These are phyloP conservation scores for Lepus townsendii DNA, from an alignment of 2,797 vertebrate genomes.

Conservation along the genomic window DNA sequence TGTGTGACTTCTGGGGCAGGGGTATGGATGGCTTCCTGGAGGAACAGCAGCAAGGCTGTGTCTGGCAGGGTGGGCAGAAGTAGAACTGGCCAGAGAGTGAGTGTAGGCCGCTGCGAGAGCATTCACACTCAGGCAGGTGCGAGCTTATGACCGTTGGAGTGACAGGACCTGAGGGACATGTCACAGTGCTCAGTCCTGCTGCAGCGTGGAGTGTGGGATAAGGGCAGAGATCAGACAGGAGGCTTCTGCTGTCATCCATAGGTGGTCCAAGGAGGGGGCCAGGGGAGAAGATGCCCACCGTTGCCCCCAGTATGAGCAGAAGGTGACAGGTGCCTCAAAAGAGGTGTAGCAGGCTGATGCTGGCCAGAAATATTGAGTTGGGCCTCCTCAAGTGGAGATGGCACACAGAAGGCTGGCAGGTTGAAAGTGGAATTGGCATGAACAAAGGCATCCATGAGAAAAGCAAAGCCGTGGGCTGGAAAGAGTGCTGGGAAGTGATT, in stretches of 20 bases:
- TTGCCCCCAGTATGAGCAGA: background rate
- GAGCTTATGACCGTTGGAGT: background rate
- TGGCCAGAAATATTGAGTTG: rapidly evolving
- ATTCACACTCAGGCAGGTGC: background rate
- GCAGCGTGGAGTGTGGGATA: background rate
- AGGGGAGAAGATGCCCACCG: background rate
- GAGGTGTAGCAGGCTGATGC: background rate
- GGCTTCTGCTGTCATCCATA: background rate
- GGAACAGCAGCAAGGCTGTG: background rate
- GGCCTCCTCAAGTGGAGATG: too few relatives aligned
- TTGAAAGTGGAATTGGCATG: background rate
- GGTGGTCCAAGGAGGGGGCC: background rate
- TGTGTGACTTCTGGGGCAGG: background rate
- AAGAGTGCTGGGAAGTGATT: background rate
- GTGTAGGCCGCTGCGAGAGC: background rate
- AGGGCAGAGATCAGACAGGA: background rate
- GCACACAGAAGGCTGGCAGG: background rate
- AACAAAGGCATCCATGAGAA: background rate
- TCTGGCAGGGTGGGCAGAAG: background rate
- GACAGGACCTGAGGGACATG: background rate
- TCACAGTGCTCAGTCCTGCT: background rate
- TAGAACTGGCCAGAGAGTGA: background rate
- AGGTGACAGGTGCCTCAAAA: background rate
- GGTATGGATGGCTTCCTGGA: background rate
- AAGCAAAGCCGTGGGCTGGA: background rate